A percentile compares a stretch with the other conserved stretches of the same genome.
phyloP scores from a whole-genome alignment of 2,113 vertebrate genomes.

The Hiodon alosoides region DNA sequence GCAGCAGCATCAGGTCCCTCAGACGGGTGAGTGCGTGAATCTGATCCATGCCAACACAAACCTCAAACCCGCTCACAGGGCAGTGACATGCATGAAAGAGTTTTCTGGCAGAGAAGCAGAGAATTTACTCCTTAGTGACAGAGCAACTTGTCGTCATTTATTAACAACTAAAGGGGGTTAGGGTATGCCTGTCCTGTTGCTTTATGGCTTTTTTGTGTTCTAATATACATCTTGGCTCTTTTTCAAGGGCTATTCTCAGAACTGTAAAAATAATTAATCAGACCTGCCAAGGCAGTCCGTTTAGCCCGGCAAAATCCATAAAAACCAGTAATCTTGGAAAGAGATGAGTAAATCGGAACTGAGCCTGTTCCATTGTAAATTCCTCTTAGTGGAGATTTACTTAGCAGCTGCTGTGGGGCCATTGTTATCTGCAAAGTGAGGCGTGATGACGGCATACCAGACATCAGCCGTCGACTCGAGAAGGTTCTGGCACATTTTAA shows the following conservation, averaged over 20 bases:
- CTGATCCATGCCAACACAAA: background rate
- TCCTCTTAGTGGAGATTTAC: background rate
- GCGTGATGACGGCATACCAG: background rate
- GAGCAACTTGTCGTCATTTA: background rate
- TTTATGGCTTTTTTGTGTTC: background rate
- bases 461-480: background rate
- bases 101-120: background rate
- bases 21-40: slow-evolving; percentile 64
- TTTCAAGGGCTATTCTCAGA: background rate
- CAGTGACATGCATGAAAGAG: background rate
- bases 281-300: slow-evolving; percentile 6
- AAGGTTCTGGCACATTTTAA: background rate
- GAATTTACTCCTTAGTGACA: background rate
- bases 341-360: background rate
- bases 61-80: background rate
- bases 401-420: background rate
- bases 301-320: background rate
- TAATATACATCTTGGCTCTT: background rate
- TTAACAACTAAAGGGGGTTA: background rate
- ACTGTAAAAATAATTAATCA: slow-evolving; percentile 20
- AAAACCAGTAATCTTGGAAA: background rate
- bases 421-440: background rate
- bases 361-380: background rate
- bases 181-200: background rate
- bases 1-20: slow-evolving; percentile 71